Evolutionary conservation across 2,797 vertebrate species (phyloP), one percentile per base, ranked within the genome.

Genomic region (Alcedo quadribrachys): DNA sequence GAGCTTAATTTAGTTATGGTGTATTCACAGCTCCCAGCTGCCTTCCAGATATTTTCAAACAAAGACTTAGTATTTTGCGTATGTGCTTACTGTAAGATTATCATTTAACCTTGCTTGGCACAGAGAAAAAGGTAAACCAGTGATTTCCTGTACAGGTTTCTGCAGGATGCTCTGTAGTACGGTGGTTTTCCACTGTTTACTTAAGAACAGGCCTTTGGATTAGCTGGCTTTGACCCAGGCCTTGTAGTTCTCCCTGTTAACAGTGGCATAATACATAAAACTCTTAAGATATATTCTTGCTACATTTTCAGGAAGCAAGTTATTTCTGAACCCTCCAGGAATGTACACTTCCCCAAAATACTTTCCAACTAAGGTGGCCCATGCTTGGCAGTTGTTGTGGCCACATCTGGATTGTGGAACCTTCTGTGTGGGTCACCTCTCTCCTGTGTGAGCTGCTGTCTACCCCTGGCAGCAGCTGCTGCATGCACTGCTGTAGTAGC

Each of bases 191-290:
- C 76, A 85, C 51, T 94, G 88, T 90, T 91, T 94, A 55, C 78
- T 92, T 94, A 94, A 76, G 76, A 93, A 33, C 7, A 17, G 66
- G 63, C 92, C 60, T 87, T 96, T 87, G 84, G 81, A 81, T 94
- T 93, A 95, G 33, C 82, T 95, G 94, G 79, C 88, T 89, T 85
- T 83, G 60, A 81, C 79, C 86, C 88, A 93, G 79, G 73, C 53
- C 81, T 75, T 87, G 69, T 75, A 83, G 58, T 55, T 87, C 50
- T 89, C 75, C 20, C 35, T 82, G 46, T 85, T 92, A 93, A 73
- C 40, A 24, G 15, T 66, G 70, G 40, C 50, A 18, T 75, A 60
- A 83, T 24, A 75, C 42, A 27, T 63, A 66, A 89, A 94, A 57
- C 54, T 58, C 57, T 88, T 65, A 33, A 75, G 58, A 43, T 68